Conservation (phyloP, 2,113 vertebrate species). For the Dinomys branickii region DNA sequence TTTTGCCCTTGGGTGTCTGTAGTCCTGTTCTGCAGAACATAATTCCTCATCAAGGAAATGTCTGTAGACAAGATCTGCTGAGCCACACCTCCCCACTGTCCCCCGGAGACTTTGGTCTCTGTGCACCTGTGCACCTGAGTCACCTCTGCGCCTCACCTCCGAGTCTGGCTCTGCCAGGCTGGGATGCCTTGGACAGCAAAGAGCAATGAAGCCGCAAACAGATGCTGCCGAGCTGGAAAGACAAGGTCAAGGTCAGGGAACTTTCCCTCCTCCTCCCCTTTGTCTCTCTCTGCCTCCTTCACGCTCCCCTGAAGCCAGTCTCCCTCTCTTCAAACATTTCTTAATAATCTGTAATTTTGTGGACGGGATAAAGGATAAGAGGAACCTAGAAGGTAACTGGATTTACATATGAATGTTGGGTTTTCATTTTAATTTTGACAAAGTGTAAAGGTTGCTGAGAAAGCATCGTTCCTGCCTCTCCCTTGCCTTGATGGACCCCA, state of each 20-base stretch:
- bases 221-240: neutral
- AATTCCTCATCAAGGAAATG: constrained; percentile 72
- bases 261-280: neutral
- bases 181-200: neutral
- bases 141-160: neutral
- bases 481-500: constrained; percentile 65
- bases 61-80: constrained; percentile 55
- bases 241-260: constrained; percentile 63
- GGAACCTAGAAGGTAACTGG: constrained; percentile 70
- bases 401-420: constrained; percentile 81
- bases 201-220: neutral
- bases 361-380: constrained; percentile 72
- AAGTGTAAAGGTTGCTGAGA: constrained; percentile 82
- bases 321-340: constrained; percentile 72
- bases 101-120: neutral
- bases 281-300: constrained; percentile 8
- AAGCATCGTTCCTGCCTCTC: constrained; percentile 74
- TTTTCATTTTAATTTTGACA: constrained; percentile 83
- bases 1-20: constrained; percentile 54
- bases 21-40: constrained; percentile 66
- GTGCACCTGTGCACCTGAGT: accelerated
- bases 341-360: constrained; percentile 78
- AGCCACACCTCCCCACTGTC: too few relatives aligned
- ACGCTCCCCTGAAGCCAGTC: constrained; percentile 8
- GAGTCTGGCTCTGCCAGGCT: neutral